Evolutionary conservation across 2,113 vertebrate genomes (phyloP), one percentile per base, ranked within the genome.

Genomic region (Thunnus maccoyii): DNA sequence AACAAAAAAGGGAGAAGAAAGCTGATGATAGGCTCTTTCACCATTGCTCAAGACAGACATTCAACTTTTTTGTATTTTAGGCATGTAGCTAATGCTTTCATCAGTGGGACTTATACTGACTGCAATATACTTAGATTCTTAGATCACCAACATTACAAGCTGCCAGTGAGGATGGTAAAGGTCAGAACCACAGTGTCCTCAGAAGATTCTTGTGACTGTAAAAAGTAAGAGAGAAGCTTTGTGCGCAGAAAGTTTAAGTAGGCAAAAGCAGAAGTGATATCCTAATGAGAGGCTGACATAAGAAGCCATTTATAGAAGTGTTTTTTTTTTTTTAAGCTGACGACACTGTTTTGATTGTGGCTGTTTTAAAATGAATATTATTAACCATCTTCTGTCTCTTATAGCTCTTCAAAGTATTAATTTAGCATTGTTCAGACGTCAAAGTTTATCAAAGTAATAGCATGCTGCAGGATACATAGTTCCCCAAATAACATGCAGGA

Each of bases 91-190:
- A 20, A 57, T 74, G 72, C 60, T 67, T 65, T 72, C 77, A 66
- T 84, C 65, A 64, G 55, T 41, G 25, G 36, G 68, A 73, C 52
- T 78, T 69, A 78, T 61, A 65, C 52, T 27, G 80, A 85, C 61
- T 52, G 57, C 56, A 60, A 76, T 76, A 76, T 84, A 77, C 50
- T 71, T 60, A 54, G 55, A 54, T 67, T 63, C 61, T 78, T 57
- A 69, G 54, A 79, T 76, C 30, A 62, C 52, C 36, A 70, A 48
- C 55, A 41, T 86, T 83, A 63, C 41, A 73, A 71, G 57, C n/a
- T 74, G 20, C 22, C 58, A 51, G 52, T 51, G 55, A 74, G 51
- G 32, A 86, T 32, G 20, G 60, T 57, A 80, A 72, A 84, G 78
- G 78, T 82, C 58, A 64, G 50, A 79, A 64, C 7, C 36, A 16